phyloP scores from a whole-genome alignment of 2,797 vertebrate genomes.

The Hapalemur alaotrensis region DNA sequence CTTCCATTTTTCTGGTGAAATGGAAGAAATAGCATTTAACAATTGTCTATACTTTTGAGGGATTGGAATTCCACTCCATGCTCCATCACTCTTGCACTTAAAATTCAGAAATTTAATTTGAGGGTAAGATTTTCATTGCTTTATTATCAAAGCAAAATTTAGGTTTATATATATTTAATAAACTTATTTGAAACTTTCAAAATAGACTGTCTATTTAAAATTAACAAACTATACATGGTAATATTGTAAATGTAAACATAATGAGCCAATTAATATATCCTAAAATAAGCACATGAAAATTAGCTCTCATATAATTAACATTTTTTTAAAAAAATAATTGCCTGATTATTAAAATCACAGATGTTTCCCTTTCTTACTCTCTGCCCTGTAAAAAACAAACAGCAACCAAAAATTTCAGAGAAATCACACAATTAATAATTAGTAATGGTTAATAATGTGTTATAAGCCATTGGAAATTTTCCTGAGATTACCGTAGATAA shows the following conservation, averaged over 20 bases:
- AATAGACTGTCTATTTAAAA: not conserved
- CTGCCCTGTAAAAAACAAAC: not conserved
- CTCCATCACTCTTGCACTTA: not conserved
- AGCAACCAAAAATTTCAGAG: not conserved
- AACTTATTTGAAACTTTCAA: not conserved
- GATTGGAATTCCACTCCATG: not conserved
- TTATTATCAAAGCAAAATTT: constrained; percentile 17
- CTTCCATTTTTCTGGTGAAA: not conserved
- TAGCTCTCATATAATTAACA: not conserved
- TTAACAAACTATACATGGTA: not conserved
- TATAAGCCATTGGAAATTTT: not conserved
- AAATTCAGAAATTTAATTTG: not conserved
- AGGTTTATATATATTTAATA: not conserved
- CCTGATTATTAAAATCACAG: not conserved
- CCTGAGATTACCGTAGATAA: not conserved
- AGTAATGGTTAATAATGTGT: not conserved
- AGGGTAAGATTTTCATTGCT: not conserved
- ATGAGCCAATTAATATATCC: constrained; percentile 4
- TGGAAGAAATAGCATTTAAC: not conserved
- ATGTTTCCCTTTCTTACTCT: not conserved
- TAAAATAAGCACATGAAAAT: not conserved
- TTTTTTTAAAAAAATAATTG: not conserved
- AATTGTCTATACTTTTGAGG: not conserved
- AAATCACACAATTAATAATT: not conserved
- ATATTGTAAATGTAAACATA: constrained; percentile 1